Percentiles rank a stretch among this genome's conserved stretches.
phyloP scores from a whole-genome alignment of 2,888 invertebrate species.

The Phaedon cochleariae region DNA sequence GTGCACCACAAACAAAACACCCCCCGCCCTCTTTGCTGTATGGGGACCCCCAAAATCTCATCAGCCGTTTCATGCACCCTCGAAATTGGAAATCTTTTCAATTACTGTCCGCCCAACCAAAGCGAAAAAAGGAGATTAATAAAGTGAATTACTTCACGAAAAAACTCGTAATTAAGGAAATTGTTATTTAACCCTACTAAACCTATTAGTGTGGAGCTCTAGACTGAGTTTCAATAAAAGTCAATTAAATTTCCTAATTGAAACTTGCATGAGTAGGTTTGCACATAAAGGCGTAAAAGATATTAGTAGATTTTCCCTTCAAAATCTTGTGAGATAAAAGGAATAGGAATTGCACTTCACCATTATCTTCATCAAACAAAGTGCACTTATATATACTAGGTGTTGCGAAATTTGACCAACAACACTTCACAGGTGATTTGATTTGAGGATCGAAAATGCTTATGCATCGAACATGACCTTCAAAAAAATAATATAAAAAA shows the following conservation, averaged over 20 bases:
- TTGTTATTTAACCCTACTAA: constrained; percentile 57
- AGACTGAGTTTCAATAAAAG: constrained; percentile 60
- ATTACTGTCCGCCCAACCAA: constrained; percentile 19
- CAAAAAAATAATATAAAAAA: too few species aligned
- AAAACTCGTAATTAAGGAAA: constrained; percentile 56
- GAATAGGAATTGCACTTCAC: too few species aligned
- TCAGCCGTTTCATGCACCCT: constrained; percentile 13
- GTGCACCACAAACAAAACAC: neutral
- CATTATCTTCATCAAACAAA: too few species aligned
- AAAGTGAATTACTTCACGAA: constrained; percentile 55
- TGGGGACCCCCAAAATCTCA: constrained; percentile 5
- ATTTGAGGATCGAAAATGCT: too few species aligned
- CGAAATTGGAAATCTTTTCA: constrained; percentile 20
- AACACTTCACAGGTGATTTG: too few species aligned
- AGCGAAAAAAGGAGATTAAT: constrained; percentile 43
- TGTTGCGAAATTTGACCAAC: too few species aligned
- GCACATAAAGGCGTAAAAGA: too few species aligned
- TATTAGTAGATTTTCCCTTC: too few species aligned
- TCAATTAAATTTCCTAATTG: constrained; percentile 62
- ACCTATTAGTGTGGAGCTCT: constrained; percentile 55
- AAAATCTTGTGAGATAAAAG: too few species aligned
- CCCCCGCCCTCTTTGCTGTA: neutral
- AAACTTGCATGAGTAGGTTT: constrained; percentile 59
- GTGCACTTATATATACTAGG: too few species aligned
- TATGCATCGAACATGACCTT: too few species aligned